These are phyloP conservation scores for Drosophila hydei DNA, from an alignment of 1,140 invertebrate genomes.

Conservation along the genomic window DNA sequence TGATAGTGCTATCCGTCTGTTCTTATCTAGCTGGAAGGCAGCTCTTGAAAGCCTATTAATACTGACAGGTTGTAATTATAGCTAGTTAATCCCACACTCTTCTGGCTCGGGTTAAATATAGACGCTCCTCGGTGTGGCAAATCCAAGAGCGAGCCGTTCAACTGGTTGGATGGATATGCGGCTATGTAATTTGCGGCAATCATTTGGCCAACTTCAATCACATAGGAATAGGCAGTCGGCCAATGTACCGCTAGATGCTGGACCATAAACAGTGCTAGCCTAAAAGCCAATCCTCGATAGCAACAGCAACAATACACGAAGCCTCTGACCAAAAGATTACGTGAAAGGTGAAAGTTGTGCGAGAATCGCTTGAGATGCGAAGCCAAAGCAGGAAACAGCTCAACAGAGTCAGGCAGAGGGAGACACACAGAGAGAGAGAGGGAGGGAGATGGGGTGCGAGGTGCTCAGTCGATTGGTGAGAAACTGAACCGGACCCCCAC, in stretches of 20 bases:
- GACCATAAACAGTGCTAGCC: slow-evolving; percentile 61
- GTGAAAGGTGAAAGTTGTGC: slow-evolving; percentile 80
- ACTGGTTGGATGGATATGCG: slow-evolving; percentile 30
- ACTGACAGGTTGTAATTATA: neutral
- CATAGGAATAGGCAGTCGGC: slow-evolving; percentile 46
- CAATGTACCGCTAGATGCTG: slow-evolving; percentile 71
- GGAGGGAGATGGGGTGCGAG: slow-evolving; percentile 16
- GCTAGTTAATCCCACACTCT: neutral
- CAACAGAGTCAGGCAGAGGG: neutral
- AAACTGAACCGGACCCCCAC: slow-evolving; percentile 67
- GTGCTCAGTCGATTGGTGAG: slow-evolving; percentile 57
- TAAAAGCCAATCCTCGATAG: slow-evolving; percentile 24
- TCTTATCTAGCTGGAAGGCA: no score
- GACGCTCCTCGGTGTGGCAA: neutral
- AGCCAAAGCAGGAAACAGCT: slow-evolving; percentile 42
- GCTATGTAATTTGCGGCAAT: slow-evolving; percentile 66
- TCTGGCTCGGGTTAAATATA: no score
- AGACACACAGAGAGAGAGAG: slow-evolving; percentile 9
- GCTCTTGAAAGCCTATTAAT: no score
- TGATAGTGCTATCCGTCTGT: no score
- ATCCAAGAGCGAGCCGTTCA: neutral
- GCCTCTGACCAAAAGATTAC: slow-evolving; percentile 64
- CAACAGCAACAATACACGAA: slow-evolving; percentile 69
- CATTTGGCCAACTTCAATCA: slow-evolving; percentile 42
- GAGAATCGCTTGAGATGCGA: slow-evolving; percentile 69